phyloP scores from a whole-genome alignment of 1,140 invertebrate species.

The Magallana ariakensis region DNA sequence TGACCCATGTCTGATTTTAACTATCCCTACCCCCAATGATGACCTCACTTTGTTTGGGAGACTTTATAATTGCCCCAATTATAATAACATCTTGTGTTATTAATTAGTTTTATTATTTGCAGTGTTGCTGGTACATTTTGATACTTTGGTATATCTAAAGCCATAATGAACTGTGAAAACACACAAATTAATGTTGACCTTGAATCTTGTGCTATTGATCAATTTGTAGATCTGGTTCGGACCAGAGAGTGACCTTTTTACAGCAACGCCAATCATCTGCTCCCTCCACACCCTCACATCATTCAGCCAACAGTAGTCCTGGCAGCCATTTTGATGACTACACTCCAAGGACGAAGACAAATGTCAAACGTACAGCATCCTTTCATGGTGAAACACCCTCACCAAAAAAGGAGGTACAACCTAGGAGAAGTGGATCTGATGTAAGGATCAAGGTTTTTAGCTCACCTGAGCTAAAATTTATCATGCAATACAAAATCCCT shows the following conservation, averaged over 20 bases:
- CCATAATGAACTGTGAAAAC: neutral
- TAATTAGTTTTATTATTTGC: neutral
- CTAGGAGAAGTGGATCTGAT: slow-evolving; percentile 55
- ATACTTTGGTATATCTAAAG: neutral
- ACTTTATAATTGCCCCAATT: no score
- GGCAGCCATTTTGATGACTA: neutral
- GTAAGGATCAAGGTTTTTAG: slow-evolving; percentile 1
- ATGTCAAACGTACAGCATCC: slow-evolving; percentile 66
- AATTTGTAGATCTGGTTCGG: slow-evolving; percentile 37
- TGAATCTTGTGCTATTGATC: neutral
- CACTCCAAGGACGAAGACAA: slow-evolving; percentile 46
- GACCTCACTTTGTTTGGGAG: no score
- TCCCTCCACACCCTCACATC: slow-evolving; percentile 25
- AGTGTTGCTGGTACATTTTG: neutral
- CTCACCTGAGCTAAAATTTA: no score
- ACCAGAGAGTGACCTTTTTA: slow-evolving; percentile 33
- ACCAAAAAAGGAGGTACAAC: slow-evolving; percentile 54
- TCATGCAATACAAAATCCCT: no score
- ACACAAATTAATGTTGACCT: neutral
- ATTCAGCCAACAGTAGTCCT: neutral
- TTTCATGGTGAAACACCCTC: slow-evolving; percentile 65
- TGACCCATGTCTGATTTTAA: no score
- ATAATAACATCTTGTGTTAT: no score
- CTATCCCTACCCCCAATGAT: no score
- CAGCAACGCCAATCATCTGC: neutral